phyloP scores from a whole-genome alignment of 2,888 invertebrate species.

The Amiota mariae region DNA sequence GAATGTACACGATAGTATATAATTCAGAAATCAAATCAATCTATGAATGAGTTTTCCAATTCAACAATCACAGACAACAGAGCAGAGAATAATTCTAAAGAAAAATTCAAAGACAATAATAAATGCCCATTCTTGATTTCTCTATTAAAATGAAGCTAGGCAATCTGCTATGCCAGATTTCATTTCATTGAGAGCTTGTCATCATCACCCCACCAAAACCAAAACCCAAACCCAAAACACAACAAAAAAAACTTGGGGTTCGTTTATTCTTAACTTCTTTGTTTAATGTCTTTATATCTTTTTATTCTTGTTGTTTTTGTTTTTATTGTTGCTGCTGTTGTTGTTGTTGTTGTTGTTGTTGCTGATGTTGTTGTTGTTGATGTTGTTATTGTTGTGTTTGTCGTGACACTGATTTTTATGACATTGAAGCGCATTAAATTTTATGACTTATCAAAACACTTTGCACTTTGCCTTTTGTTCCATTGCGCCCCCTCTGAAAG shows the following conservation, averaged over 20 bases:
- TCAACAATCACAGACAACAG: too few species aligned
- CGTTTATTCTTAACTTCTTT: conserved; percentile 21
- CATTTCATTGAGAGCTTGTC: too few species aligned
- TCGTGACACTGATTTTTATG: conserved; percentile 60
- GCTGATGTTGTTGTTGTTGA: conserved; percentile 48
- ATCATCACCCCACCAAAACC: too few species aligned
- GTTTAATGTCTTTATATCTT: conserved; percentile 48
- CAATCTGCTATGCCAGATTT: too few species aligned
- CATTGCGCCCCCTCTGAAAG: background rate
- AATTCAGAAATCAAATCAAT: too few species aligned
- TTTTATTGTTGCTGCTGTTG: conserved; percentile 44
- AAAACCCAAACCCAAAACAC: too few species aligned
- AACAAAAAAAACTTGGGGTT: background rate
- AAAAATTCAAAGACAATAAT: too few species aligned
- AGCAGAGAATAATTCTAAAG: too few species aligned
- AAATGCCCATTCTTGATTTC: too few species aligned
- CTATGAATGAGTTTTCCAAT: too few species aligned
- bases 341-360: conserved; percentile 41
- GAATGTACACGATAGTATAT: too few species aligned
- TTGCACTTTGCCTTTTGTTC: conserved; percentile 49
- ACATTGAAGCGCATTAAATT: conserved; percentile 58
- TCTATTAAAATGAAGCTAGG: too few species aligned
- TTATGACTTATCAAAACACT: conserved; percentile 64
- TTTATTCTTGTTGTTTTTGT: conserved; percentile 52
- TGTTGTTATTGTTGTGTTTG: conserved; percentile 41